Base-by-base conservation (phyloP, 2,113 vertebrate species). In the Promerops cafer region DNA sequence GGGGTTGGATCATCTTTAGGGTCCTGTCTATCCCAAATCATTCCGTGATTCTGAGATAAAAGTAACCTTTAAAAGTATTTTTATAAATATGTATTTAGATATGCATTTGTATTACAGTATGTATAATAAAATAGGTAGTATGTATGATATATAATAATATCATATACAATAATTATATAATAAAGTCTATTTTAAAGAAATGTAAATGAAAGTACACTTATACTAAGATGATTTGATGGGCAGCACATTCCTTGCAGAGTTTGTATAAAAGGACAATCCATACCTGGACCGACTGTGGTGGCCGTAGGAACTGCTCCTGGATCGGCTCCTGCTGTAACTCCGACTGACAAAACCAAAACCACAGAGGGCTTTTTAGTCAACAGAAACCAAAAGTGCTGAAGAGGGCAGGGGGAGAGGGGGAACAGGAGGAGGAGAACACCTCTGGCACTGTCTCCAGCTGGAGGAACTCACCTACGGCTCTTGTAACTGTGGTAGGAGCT, bases 301-400 rank as follows among this genome's bases (percentile, higher is more conserved):
- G 75, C 97, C 96, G 0, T 98, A 98, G 0, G 99, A 99, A 61
- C 96, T 98, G 95, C 99, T 99, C 97, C 99, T 98, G 93, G 99
- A 99, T 44, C 98, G 98, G 95, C 99, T 99, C 95, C 98, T 98
- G 68, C 99, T 99, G n/a, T 98, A 99, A 2, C 98, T 98, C 90
- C 98, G 98, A 87, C 98, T 98, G 95, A 40, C 9, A 87, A 94
- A 90, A 83, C 23, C 6, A 78, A 64, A 56, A 60, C 11, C 30
- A 93, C 8, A 71, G 63, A 86, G 39, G 10, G 7, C 13, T 44
- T 42, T 74, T 37, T 8, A 52, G 26, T 31, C 56, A 63, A 61
- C 7, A n/a, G 10, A 9, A 49, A 28, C n/a, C 12, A 8, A 6
- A 65, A 83, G 16, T 1, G 11, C 21, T 78, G 49, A 47, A 42